Percentiles rank a stretch among this genome's conserved stretches.
phyloP scores from a whole-genome alignment of 2,113 vertebrate genomes.

The Dendropsophus ebraccatus region DNA sequence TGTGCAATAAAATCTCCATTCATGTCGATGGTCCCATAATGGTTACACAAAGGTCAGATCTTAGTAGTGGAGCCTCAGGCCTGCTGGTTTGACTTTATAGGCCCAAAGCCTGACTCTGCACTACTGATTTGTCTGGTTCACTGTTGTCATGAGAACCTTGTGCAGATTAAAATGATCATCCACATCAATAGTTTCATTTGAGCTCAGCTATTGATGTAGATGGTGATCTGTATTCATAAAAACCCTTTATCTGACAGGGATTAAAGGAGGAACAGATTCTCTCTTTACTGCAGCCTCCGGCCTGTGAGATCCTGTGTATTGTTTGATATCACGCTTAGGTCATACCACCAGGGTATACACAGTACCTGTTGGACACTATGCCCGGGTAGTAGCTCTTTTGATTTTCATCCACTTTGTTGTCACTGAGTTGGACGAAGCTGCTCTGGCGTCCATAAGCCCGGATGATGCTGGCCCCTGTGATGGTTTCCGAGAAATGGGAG shows the following conservation, averaged over 20 bases:
- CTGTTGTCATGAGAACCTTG: too few relatives aligned
- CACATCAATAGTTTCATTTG: too few relatives aligned
- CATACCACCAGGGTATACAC: neutral
- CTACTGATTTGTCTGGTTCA: neutral
- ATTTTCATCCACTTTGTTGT: conserved; percentile 87
- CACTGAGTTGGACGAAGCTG: conserved; percentile 82
- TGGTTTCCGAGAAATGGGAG: conserved; percentile 95
- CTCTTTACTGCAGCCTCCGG: neutral
- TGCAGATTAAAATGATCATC: too few relatives aligned
- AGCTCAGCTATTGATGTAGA: neutral
- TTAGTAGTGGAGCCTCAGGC: too few relatives aligned
- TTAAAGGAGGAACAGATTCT: neutral
- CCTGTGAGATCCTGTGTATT: too few relatives aligned
- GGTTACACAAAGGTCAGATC: too few relatives aligned
- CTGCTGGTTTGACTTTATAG: neutral
- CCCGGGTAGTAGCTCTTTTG: conserved; percentile 89
- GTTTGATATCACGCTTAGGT: neutral
- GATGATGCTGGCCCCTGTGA: conserved; percentile 89
- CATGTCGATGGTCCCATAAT: too few relatives aligned
- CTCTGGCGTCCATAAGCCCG: conserved; percentile 82
- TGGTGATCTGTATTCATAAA: neutral
- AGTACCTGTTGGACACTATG: conserved; percentile 89
- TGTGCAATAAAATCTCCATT: too few relatives aligned
- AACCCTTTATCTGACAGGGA: too few relatives aligned
- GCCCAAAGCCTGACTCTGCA: neutral